A percentile compares a stretch with the other conserved stretches of the same genome.
These are phyloP conservation scores for Agrypnus murinus DNA, from an alignment of 2,888 invertebrate genomes.

Conservation along the genomic window DNA sequence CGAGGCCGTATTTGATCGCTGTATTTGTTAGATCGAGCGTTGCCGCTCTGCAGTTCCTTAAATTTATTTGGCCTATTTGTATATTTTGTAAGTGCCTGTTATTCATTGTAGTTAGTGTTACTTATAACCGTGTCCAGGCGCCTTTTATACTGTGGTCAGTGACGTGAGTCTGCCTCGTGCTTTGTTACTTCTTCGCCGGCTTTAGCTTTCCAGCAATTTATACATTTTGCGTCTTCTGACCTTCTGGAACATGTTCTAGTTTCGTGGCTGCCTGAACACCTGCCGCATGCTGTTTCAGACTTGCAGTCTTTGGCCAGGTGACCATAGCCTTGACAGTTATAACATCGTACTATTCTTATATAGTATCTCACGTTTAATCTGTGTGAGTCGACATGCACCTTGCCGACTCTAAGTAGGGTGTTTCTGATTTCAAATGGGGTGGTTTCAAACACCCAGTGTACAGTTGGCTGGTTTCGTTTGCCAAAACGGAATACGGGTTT, in stretches of 20 bases:
- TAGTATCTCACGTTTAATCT: not conserved
- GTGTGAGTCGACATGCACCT: not conserved
- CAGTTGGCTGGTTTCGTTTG: not conserved
- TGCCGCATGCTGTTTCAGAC: not conserved
- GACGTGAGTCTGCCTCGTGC: not conserved
- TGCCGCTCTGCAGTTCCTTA: not conserved
- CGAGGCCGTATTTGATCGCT: not conserved
- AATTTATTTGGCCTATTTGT: not conserved
- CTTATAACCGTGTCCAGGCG: not conserved
- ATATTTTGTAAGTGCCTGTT: not conserved
- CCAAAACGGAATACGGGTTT: not conserved
- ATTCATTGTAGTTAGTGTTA: not conserved
- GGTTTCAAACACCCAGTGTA: not conserved
- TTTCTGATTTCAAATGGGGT: not conserved
- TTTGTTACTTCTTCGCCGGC: not conserved
- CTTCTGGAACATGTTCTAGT: not conserved
- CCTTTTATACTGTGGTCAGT: not conserved
- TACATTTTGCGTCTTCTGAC: not conserved
- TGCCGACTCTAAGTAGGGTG: not conserved
- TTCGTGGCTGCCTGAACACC: not conserved
- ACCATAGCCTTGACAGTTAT: not conserved
- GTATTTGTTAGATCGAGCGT: not conserved
- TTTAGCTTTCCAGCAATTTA: not conserved
- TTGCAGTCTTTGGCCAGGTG: not conserved
- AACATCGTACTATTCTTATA: not conserved